Evolutionary conservation across 2,888 invertebrate species (phyloP).

Genomic region (Gnatocerus cornutus): DNA sequence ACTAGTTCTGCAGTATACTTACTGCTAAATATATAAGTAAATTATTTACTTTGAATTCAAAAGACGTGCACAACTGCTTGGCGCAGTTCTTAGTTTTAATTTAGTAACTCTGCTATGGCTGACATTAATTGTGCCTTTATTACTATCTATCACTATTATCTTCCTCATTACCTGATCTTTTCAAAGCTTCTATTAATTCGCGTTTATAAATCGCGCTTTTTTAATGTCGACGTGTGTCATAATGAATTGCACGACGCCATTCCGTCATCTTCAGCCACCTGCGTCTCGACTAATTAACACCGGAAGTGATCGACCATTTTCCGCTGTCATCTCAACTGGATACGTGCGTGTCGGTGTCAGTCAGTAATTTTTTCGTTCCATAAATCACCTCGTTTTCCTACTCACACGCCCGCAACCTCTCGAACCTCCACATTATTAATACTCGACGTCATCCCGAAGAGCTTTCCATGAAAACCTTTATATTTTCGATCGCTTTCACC

Average conservation of each 20-base stretch:
- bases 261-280: constrained; percentile 12
- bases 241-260: constrained; percentile 3
- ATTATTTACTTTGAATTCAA: no score
- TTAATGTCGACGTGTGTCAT: background rate
- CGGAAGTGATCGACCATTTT: constrained; percentile 26
- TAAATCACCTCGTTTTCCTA: constrained; percentile 33
- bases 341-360: constrained; percentile 36
- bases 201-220: background rate
- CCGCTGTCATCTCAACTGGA: constrained; percentile 10
- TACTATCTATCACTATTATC: no score
- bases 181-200: no score
- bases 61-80: no score
- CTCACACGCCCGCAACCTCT: constrained; percentile 20
- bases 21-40: no score
- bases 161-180: no score
- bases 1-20: no score
- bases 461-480: constrained; percentile 35
- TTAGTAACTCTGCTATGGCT: background rate
- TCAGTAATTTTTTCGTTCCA: constrained; percentile 23
- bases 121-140: background rate
- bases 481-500: constrained; percentile 10
- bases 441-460: constrained; percentile 44
- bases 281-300: constrained; percentile 29
- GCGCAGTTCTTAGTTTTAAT: background rate
- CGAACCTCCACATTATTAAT: constrained; percentile 42